Evolutionary conservation across 1,140 invertebrate species (phyloP), one percentile per base, ranked within the genome.

Genomic region (Leguminivora glycinivorella): DNA sequence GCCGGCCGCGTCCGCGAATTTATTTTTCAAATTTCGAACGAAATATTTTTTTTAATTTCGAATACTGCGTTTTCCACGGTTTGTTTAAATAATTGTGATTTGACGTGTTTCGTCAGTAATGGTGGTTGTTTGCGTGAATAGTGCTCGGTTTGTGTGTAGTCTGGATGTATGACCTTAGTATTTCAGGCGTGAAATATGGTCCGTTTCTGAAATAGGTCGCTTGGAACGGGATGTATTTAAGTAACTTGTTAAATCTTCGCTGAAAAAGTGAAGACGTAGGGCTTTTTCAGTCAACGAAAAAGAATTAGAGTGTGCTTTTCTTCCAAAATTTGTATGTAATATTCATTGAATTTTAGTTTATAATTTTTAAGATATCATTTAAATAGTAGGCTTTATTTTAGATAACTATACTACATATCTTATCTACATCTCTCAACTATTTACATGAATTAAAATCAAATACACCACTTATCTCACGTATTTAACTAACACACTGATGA

Each of bases 1-100:
- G 67, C 58, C 52, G 69, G 58, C 26, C 72, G 67, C 74, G 77
- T 74, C 78, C 76, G 77, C 75, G 74, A 78, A 79, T 76, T 74
- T 78, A n/a, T 1, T 29, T 63, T 58, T 63, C 58, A 17, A 63
- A 63, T 29, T 14, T 63, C 58, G 17, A 63, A 29, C 58, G 25
- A 29, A 56, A 56, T 9, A 12, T n/a, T 34, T 22, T 52, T 52
- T 34, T 34, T 1, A 60, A n/a, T 60, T 60, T 60, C 4, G 14
- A 29, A 17, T 63, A 24, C n/a, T 17, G 26, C 22, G 58, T 63
- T 63, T 63, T 63, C 1, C 14, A 63, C 58, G 58, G 58, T 63
- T 63, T 63, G 58, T 63, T 63, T n/a, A n/a, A n/a, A 43, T 10
- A n/a, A n/a, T 17, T 43, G 58, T 63, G 58, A 10, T 26, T 63